These are phyloP conservation scores for Drosophila imparisetae DNA, from an alignment of 2,888 invertebrate genomes.

Conservation along the genomic window DNA sequence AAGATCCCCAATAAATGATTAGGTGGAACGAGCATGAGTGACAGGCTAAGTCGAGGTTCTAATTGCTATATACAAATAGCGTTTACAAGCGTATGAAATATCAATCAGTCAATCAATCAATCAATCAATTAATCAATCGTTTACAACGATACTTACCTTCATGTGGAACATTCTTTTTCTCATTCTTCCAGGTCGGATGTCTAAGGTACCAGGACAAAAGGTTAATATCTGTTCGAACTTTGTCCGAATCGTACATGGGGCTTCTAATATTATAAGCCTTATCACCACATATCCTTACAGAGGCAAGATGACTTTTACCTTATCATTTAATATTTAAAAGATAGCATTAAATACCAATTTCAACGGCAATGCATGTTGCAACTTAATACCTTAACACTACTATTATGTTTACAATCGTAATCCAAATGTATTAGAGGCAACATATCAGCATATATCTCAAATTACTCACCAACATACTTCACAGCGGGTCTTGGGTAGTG, in stretches of 20 bases:
- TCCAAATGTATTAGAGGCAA: constrained; percentile 15
- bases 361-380: constrained; percentile 43
- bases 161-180: constrained; percentile 62
- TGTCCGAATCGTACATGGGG: constrained; percentile 89
- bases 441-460: not conserved
- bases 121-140: constrained; percentile 1
- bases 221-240: constrained; percentile 93
- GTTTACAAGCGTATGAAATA: constrained; percentile 43
- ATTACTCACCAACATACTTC: constrained; percentile 88
- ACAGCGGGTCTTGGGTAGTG: constrained; percentile 89
- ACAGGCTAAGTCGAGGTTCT: constrained; percentile 14
- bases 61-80: constrained; percentile 58
- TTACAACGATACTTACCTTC: constrained; percentile 75
- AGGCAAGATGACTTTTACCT: constrained; percentile 94
- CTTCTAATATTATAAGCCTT: constrained; percentile 91
- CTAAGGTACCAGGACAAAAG: constrained; percentile 94
- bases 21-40: constrained; percentile 31
- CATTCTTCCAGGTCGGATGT: constrained; percentile 87
- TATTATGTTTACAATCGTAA: constrained; percentile 16
- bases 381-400: constrained; percentile 36
- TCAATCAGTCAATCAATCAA: not conserved
- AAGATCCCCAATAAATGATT: constrained; percentile 19
- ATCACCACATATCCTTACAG: constrained; percentile 93
- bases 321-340: constrained; percentile 75
- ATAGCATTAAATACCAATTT: constrained; percentile 63